Evolutionary conservation across 2,888 invertebrate species (phyloP), one percentile per base, ranked within the genome.

Genomic region (Oxyteleia sp.): DNA sequence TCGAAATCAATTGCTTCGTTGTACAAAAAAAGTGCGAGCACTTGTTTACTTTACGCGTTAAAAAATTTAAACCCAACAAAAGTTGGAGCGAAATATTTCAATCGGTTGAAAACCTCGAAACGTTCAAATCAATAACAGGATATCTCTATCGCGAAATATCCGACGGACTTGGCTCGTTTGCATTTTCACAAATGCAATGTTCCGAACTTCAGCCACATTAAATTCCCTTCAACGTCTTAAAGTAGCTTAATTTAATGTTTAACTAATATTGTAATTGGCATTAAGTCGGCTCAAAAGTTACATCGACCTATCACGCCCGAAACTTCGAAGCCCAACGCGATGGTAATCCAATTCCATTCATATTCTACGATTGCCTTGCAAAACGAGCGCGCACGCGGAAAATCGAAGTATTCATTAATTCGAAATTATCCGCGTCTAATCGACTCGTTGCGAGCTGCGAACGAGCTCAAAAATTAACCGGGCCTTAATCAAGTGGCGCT

Each of bases 401-500:
- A 76, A 82, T 82, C 82, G 71, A 82, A 76, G 66, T 72, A 66
- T 59, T 69, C 71, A 82, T 76, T 82, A 76, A 76, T 66, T 64
- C 61, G 53, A 76, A 64, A 51, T 82, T 76, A 82, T 82, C 76
- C 45, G 26, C 59, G 38, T 61, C 66, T 76, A 76, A 76, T 82
- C 76, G 76, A 82, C 71, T 76, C 69, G 63, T 76, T 53, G 71
- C 59, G 59, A 49, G 29, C 71, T 43, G 66, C 53, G 69, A 83
- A 83, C 69, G 78, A 74, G 78, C 68, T 78, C 49, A 79, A 82
- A 83, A 83, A 78, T 78, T 83, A 74, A 68, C 69, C 57, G 41
- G 72, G 78, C 78, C 63, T 74, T 83, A 78, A 75, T 76, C 69
- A 53, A 83, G 15, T 45, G 63, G 57, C 64, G 59, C 68, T 75